A percentile compares a stretch with the other conserved stretches of the same genome.
Conservation (phyloP, 2,888 invertebrate genomes). For the Erebia palarica region DNA sequence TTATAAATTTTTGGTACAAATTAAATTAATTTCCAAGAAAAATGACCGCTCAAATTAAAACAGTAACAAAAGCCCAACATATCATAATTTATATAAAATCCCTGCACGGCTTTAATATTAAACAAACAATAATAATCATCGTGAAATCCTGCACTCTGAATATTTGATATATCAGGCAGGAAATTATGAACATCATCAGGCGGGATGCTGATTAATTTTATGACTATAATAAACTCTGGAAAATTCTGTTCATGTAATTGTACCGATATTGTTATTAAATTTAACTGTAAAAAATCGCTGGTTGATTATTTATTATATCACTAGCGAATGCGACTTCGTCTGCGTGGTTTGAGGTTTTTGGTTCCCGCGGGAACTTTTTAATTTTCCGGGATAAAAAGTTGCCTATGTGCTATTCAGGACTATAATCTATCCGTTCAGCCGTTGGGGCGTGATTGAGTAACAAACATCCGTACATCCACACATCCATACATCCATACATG, state of each 20-base stretch:
- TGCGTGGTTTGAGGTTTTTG: too few relatives aligned
- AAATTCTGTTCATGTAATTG: background rate
- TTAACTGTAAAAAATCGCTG: background rate
- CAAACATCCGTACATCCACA: too few relatives aligned
- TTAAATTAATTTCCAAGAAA: background rate
- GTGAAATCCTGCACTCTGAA: conserved; percentile 36
- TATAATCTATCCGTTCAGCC: too few relatives aligned
- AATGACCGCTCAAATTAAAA: background rate
- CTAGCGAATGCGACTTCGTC: too few relatives aligned
- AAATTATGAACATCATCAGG: conserved; percentile 32
- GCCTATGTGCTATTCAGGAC: too few relatives aligned
- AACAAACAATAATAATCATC: conserved; percentile 28
- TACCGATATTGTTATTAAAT: background rate
- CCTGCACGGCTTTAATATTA: conserved; percentile 26
- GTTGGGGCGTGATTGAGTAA: too few relatives aligned
- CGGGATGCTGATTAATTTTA: conserved; percentile 8
- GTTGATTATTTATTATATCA: background rate
- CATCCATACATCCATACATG: too few relatives aligned
- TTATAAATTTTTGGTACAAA: too few relatives aligned
- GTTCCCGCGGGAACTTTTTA: too few relatives aligned
- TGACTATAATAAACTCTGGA: background rate
- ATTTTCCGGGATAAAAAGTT: too few relatives aligned
- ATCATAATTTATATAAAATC: background rate
- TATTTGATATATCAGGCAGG: conserved; percentile 36
- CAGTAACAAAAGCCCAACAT: background rate